phyloP scores from a whole-genome alignment of 2,797 vertebrate genomes.

The Danio albolineatus region DNA sequence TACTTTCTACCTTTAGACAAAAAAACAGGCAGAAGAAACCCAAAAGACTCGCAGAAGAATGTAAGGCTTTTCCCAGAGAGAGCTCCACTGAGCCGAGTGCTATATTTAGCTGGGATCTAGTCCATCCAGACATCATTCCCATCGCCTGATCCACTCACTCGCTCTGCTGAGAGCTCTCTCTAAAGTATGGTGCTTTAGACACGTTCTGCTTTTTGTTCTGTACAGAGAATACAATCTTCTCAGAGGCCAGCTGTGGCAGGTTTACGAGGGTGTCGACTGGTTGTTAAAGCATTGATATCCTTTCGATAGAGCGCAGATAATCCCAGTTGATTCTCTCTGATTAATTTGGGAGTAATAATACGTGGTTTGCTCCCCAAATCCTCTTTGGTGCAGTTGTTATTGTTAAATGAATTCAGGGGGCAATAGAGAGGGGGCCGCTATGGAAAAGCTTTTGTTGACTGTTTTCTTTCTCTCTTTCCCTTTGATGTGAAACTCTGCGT shows the following conservation, averaged over 20 bases:
- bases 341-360: constrained; percentile 77
- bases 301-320: constrained; percentile 76
- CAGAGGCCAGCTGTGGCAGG: constrained; percentile 66
- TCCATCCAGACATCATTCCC: constrained; percentile 69
- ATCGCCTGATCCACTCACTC: constrained; percentile 46
- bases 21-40: constrained; percentile 6
- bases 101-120: constrained; percentile 49
- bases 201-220: constrained; percentile 43
- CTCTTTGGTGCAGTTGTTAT: constrained; percentile 73
- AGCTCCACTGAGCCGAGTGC: not conserved
- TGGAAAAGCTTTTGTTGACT: constrained; percentile 67
- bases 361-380: constrained; percentile 71
- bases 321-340: constrained; percentile 74
- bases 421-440: constrained; percentile 49
- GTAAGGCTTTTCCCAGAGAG: constrained; percentile 25
- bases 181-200: constrained; percentile 34
- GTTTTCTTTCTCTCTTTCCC: constrained; percentile 34
- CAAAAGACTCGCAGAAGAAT: constrained; percentile 7
- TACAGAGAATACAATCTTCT: constrained; percentile 40
- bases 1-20: not conserved
- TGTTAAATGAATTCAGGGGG: constrained; percentile 70
- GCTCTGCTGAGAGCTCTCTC: constrained; percentile 49
- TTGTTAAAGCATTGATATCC: constrained; percentile 72
- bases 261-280: constrained; percentile 64
- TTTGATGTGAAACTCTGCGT: constrained; percentile 60